Conservation (phyloP, 2,113 vertebrate genomes). For the Sigmodon hispidus region DNA sequence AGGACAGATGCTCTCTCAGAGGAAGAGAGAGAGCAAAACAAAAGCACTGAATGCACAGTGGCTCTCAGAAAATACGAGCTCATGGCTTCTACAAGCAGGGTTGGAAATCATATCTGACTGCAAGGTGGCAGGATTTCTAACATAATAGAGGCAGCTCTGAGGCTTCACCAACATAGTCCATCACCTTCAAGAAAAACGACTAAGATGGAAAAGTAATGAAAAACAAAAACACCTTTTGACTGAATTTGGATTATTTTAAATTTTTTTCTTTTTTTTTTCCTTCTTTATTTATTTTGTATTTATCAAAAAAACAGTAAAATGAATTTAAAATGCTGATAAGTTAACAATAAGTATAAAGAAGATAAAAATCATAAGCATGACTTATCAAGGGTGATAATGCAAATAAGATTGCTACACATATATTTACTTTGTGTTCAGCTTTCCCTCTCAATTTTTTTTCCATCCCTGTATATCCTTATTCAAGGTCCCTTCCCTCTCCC, state of each 20-base stretch:
- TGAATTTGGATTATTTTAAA: not conserved
- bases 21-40: not conserved
- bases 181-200: not conserved
- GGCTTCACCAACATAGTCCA: not conserved
- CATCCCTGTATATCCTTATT: too few relatives aligned
- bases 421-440: too few relatives aligned
- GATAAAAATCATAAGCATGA: too few relatives aligned
- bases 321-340: too few relatives aligned
- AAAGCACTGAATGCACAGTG: not conserved
- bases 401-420: too few relatives aligned
- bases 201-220: not conserved
- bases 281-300: too few relatives aligned
- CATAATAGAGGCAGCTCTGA: not conserved
- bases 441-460: too few relatives aligned
- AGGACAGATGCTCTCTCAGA: not conserved
- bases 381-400: too few relatives aligned
- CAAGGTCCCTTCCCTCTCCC: too few relatives aligned
- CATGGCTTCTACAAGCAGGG: not conserved
- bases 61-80: not conserved
- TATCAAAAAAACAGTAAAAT: too few relatives aligned
- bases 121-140: not conserved
- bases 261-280: too few relatives aligned
- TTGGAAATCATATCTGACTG: not conserved
- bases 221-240: not conserved
- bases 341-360: too few relatives aligned